These are phyloP conservation scores for Aporophyla nigra DNA, from an alignment of 2,888 invertebrate genomes.

Conservation along the genomic window DNA sequence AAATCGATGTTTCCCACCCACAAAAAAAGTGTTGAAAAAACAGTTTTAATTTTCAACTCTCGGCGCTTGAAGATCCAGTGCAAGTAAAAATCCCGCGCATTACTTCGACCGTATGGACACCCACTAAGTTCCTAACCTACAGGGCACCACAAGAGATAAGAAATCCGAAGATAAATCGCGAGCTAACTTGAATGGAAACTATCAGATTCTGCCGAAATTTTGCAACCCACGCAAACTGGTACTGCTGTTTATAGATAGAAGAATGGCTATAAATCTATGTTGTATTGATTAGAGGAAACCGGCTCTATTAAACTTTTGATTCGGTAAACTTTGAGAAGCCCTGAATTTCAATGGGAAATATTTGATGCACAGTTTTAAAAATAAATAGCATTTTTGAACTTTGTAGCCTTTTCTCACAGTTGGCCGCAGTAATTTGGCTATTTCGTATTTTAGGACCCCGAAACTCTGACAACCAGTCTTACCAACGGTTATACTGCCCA, in stretches of 20 bases:
- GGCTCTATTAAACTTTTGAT: background rate
- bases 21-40: too few species aligned
- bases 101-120: too few species aligned
- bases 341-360: background rate
- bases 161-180: background rate
- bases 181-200: constrained; percentile 17
- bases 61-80: too few species aligned
- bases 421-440: too few species aligned
- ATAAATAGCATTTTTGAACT: background rate
- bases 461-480: background rate
- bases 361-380: background rate
- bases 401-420: background rate
- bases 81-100: too few species aligned
- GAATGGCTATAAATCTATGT: constrained; percentile 3
- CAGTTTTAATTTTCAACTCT: too few species aligned
- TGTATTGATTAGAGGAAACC: background rate
- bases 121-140: background rate
- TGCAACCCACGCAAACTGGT: background rate
- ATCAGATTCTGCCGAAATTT: constrained; percentile 11
- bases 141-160: background rate
- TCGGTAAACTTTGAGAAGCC: background rate
- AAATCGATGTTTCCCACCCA: too few species aligned
- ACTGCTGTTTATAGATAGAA: background rate
- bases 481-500: too few species aligned
- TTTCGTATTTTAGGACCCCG: background rate